Evolutionary conservation across 1,140 invertebrate species (phyloP).

Genomic region (Cydia splendana): DNA sequence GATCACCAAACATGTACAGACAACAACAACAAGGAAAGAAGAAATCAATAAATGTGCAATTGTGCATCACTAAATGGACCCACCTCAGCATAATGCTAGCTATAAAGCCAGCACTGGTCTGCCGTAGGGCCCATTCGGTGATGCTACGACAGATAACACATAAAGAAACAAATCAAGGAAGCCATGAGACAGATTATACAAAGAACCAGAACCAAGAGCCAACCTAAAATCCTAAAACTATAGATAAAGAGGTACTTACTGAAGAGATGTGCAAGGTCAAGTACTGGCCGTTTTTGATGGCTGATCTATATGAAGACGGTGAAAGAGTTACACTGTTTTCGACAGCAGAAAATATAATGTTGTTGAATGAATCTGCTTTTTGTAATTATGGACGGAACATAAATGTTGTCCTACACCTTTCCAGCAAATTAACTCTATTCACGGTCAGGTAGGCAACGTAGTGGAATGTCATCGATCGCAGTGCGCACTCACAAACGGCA

Average conservation of each 20-base stretch:
- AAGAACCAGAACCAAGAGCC: not conserved
- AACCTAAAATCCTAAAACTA: conserved; percentile 4
- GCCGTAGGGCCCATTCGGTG: too few species aligned
- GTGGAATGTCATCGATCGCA: not conserved
- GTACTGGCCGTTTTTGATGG: conserved; percentile 4
- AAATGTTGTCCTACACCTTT: conserved; percentile 11
- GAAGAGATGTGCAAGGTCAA: not conserved
- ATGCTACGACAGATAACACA: too few species aligned
- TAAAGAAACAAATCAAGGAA: not conserved
- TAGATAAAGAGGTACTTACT: not conserved
- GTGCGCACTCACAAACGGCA: too few species aligned
- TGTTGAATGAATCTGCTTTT: conserved; percentile 2
- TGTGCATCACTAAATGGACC: too few species aligned
- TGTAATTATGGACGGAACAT: conserved; percentile 28
- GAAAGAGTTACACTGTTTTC: not conserved
- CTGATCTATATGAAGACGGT: not conserved
- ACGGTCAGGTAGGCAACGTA: conserved; percentile 18
- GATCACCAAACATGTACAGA: too few species aligned
- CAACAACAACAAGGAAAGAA: too few species aligned
- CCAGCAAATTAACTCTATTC: conserved; percentile 23
- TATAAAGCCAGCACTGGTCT: too few species aligned
- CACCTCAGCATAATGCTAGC: too few species aligned
- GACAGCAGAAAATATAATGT: conserved; percentile 20
- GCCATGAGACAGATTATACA: conserved; percentile 16
- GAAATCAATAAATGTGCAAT: too few species aligned